These are phyloP conservation scores for Silurus glanis DNA, from an alignment of 2,113 vertebrate genomes.

Conservation along the genomic window DNA sequence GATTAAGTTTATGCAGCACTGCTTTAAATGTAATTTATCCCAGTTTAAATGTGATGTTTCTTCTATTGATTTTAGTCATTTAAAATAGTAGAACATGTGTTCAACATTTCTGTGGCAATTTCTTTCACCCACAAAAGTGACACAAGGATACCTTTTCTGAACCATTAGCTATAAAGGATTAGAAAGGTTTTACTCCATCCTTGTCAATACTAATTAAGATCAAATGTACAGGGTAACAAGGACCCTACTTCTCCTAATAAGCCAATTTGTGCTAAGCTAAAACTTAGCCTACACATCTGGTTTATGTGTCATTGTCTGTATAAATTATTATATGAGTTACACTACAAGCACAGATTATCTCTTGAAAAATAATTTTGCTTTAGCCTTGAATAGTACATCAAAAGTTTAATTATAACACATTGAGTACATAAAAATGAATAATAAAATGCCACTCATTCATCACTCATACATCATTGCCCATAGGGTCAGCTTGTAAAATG, in stretches of 20 bases:
- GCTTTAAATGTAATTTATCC: neutral
- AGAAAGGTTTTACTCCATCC: conserved; percentile 58
- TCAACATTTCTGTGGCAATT: neutral
- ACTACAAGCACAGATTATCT: neutral
- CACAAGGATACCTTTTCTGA: conserved; percentile 55
- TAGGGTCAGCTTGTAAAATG: neutral
- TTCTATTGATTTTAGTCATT: neutral
- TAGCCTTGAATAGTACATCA: neutral
- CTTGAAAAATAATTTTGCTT: neutral
- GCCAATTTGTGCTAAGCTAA: conserved; percentile 58
- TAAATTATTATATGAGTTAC: no score
- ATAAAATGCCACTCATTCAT: neutral
- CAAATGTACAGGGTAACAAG: conserved; percentile 54
- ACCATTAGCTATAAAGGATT: conserved; percentile 66
- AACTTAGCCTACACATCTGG: conserved; percentile 33
- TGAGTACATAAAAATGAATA: no score
- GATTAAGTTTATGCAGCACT: neutral
- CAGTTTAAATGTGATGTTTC: neutral
- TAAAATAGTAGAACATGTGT: neutral
- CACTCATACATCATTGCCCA: neutral
- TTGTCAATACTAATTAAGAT: conserved; percentile 66
- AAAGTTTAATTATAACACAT: no score
- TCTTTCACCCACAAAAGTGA: neutral
- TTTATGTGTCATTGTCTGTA: neutral
- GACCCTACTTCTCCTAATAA: conserved; percentile 68